Percentiles rank a stretch among this genome's conserved stretches.
Evolutionary conservation across 2,113 vertebrate genomes (phyloP).

Genomic region (zebrafish (Danio rerio)): DNA sequence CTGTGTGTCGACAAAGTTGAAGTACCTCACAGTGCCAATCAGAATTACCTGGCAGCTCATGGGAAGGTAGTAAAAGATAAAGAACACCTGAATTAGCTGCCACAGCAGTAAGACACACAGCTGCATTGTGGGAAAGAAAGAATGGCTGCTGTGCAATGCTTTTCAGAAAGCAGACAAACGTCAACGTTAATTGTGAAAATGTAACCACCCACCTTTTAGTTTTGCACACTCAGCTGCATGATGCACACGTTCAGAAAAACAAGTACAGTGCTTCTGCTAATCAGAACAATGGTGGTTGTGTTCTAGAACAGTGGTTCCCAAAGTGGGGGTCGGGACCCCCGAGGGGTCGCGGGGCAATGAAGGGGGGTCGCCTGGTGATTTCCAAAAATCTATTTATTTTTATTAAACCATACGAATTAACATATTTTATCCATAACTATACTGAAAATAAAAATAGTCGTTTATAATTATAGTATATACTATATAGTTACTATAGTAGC

Average conservation of each 20-base stretch:
- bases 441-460: no score
- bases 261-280: background rate
- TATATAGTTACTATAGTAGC: no score
- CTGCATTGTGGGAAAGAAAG: constrained; percentile 21
- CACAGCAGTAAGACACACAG: background rate
- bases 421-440: no score
- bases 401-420: no score
- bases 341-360: no score
- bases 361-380: no score
- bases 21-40: constrained; percentile 23
- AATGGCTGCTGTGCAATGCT: background rate
- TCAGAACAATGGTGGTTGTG: background rate
- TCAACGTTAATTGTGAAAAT: background rate
- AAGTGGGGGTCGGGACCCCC: no score
- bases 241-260: background rate
- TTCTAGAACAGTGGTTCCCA: no score
- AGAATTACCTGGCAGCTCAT: constrained; percentile 31
- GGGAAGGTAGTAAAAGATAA: constrained; percentile 15
- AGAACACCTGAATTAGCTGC: constrained; percentile 29
- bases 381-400: no score
- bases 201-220: constrained; percentile 5
- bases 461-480: no score
- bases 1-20: background rate
- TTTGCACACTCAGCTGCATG: constrained; percentile 10
- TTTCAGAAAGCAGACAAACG: background rate